phyloP scores from a whole-genome alignment of 92 coral and sea anemone genomes.

The Montipora capitata region DNA sequence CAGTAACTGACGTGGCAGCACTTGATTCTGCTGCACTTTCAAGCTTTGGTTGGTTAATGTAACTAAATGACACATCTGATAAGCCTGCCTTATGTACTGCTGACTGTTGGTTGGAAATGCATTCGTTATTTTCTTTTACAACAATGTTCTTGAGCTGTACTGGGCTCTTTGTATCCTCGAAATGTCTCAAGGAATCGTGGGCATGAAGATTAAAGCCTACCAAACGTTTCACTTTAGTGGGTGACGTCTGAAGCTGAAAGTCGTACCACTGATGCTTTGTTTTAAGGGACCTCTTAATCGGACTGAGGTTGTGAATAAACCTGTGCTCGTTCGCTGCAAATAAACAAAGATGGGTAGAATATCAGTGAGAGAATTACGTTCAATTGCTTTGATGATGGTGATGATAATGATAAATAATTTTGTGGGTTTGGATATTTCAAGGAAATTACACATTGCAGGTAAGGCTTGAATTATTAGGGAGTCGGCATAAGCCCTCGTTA shows the following conservation, averaged over 20 bases:
- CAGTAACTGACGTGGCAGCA: constrained; percentile 43
- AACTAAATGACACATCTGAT: constrained; percentile 22
- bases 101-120: constrained; percentile 53
- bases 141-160: constrained; percentile 43
- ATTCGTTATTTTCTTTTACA: constrained; percentile 17
- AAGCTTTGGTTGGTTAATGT: constrained; percentile 42
- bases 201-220: constrained; percentile 47
- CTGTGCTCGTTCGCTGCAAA: constrained; percentile 49
- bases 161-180: constrained; percentile 44
- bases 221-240: constrained; percentile 57
- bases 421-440: no score
- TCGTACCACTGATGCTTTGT: constrained; percentile 57
- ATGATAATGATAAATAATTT: background rate
- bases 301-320: constrained; percentile 46
- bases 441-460: constrained; percentile 14
- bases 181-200: constrained; percentile 50
- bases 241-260: constrained; percentile 56
- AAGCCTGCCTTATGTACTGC: constrained; percentile 34
- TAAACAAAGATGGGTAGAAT: constrained; percentile 50
- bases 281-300: constrained; percentile 31
- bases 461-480: constrained; percentile 36
- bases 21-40: constrained; percentile 30
- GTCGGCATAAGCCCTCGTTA: constrained; percentile 29
- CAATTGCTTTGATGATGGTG: constrained; percentile 22
- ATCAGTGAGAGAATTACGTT: constrained; percentile 46